Base-by-base conservation (phyloP, 2,888 invertebrate species). In the Sarcophaga variegata region DNA sequence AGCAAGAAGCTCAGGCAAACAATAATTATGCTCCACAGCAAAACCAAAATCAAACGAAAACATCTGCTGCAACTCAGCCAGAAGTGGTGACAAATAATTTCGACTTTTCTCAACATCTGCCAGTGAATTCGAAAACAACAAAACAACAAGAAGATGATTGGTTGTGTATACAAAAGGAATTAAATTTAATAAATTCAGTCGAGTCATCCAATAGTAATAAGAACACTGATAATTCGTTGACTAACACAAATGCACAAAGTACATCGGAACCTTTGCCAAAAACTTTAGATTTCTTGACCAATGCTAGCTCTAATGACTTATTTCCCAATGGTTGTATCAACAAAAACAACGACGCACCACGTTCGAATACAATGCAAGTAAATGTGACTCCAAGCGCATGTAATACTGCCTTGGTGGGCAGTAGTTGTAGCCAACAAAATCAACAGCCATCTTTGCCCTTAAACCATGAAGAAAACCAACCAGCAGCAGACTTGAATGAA, bases 71-170 rank as follows among this genome's bases (percentile, higher is more conserved):
- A 66, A 22, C 20, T 2, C 81, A 82, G 27, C 4, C 83, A 49
- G 84, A 81, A 60, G 62, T 84, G 62, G 66, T 76, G 14, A 37
- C 81, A 64, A 87, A 67, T 62, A 84, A 75, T 83, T 87, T 87
- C 67, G 87, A 87, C 75, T 87, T 87, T 27, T 87, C 87, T 4
- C 87, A 84, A 10, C 86, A 86, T 76, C 67, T 87, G 12, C 84
- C 74, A 5, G 75, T 78, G 0, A 79, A 81, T 70, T 81, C 78
- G 11, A 20, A 49, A 4, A 64, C 59, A 11, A 79, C 81, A n/a
- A 83, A 86, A 94, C 95, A 83, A 95, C 96, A 96, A 89, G 96
- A 96, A 89, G 96, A 96, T 90, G 96, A 96, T 90, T 96, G 96
- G 96, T 94, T 95, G 63, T 96, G 95, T 88, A 95, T 96, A 81